Conservation (phyloP, 2,888 invertebrate genomes). For the Scaptomyza polygonia region DNA sequence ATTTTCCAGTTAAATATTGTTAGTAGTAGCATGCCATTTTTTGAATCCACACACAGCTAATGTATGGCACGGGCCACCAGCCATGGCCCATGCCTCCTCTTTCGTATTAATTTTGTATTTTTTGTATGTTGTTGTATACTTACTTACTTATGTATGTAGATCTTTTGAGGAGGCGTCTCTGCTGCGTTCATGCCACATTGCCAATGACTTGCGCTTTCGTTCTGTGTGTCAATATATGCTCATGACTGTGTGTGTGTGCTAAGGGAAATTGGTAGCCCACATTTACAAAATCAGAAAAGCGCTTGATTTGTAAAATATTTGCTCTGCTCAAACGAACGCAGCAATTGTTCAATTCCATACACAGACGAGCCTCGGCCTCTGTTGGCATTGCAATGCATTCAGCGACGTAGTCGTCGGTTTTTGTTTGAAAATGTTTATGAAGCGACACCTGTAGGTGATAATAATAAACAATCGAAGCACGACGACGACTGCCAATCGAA, state of each 20-base stretch:
- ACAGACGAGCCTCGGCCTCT: slow-evolving; percentile 45
- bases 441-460: slow-evolving; percentile 80
- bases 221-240: slow-evolving; percentile 65
- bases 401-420: slow-evolving; percentile 34
- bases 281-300: slow-evolving; percentile 80
- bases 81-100: slow-evolving; percentile 42
- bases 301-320: slow-evolving; percentile 80
- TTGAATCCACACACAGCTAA: slow-evolving; percentile 56
- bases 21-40: slow-evolving; percentile 78
- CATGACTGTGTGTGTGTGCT: slow-evolving; percentile 52
- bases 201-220: slow-evolving; percentile 79
- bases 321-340: slow-evolving; percentile 77
- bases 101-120: slow-evolving; percentile 31
- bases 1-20: slow-evolving; percentile 82
- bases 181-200: slow-evolving; percentile 65
- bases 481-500: slow-evolving; percentile 68
- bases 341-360: slow-evolving; percentile 78
- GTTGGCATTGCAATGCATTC: slow-evolving; percentile 37
- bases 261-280: slow-evolving; percentile 79
- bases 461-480: slow-evolving; percentile 78
- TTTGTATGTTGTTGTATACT: slow-evolving; percentile 23
- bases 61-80: slow-evolving; percentile 47
- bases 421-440: slow-evolving; percentile 78
- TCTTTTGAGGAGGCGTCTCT: slow-evolving; percentile 67
- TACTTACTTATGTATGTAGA: slow-evolving; percentile 68